phyloP scores from a whole-genome alignment of 2,888 invertebrate genomes.

The Crocallis elinguaria region DNA sequence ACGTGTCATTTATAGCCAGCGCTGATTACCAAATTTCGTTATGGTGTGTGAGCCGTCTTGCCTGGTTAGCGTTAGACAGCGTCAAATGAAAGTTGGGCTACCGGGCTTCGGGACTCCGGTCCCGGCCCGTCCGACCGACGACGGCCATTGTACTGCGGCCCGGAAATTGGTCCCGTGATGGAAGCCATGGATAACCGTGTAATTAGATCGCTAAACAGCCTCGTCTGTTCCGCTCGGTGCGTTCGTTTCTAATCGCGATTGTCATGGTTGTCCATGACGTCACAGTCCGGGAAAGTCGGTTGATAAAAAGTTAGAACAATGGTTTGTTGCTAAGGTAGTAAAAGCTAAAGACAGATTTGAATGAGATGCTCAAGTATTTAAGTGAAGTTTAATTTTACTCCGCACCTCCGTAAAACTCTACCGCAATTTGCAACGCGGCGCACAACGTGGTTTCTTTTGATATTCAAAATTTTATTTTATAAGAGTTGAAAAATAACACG shows the following conservation, averaged over 20 bases:
- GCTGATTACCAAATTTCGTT: constrained; percentile 53
- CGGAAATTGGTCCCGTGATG: constrained; percentile 64
- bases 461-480: constrained; percentile 57
- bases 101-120: constrained; percentile 34
- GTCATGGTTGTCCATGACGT: constrained; percentile 40
- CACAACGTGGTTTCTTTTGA: constrained; percentile 43
- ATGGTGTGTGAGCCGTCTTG: constrained; percentile 44
- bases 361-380: constrained; percentile 11
- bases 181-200: constrained; percentile 67
- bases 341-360: neutral
- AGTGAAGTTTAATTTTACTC: constrained; percentile 28
- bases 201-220: constrained; percentile 66
- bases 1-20: constrained; percentile 25
- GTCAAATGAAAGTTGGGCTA: constrained; percentile 6
- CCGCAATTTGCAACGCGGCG: constrained; percentile 38
- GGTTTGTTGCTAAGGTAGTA: neutral
- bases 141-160: constrained; percentile 52
- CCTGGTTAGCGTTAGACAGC: constrained; percentile 42
- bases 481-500: constrained; percentile 53
- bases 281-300: neutral
- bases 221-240: constrained; percentile 49
- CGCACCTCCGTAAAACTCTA: constrained; percentile 33
- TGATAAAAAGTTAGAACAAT: neutral
- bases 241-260: constrained; percentile 36
- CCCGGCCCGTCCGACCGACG: constrained; percentile 51